Conservation (phyloP, 2,113 vertebrate species). For the Delphinus delphis region DNA sequence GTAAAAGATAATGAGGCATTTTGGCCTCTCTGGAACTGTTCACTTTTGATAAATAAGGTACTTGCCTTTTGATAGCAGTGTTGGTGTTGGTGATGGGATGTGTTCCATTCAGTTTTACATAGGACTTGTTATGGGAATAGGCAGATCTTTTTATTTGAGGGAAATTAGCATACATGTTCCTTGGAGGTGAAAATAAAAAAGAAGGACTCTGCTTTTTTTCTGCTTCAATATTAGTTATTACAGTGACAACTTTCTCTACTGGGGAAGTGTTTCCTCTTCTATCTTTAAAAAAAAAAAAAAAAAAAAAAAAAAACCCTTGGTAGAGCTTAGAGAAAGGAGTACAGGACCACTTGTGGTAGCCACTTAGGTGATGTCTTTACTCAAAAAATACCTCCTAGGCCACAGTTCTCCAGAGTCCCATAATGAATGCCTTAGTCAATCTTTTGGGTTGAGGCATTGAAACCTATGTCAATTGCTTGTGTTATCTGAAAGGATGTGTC, state of each 20-base stretch:
- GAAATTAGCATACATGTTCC: neutral
- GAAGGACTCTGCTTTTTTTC: neutral
- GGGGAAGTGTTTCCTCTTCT: neutral
- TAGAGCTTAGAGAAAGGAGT: neutral
- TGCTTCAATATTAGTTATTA: neutral
- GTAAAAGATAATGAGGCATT: neutral
- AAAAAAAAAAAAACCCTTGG: neutral
- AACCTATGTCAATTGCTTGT: neutral
- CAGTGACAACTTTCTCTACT: neutral
- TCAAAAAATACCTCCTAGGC: neutral
- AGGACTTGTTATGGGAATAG: neutral
- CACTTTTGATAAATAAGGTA: neutral
- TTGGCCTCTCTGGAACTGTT: neutral
- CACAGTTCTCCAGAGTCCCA: neutral
- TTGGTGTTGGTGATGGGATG: neutral
- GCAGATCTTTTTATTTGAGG: neutral
- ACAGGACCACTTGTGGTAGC: neutral
- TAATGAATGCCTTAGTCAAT: neutral
- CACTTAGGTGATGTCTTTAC: neutral
- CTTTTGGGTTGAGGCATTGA: neutral
- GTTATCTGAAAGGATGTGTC: neutral
- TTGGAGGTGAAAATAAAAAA: slow-evolving; percentile 14
- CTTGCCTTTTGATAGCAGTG: neutral
- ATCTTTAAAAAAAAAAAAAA: neutral
- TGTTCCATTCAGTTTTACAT: neutral